Evolutionary conservation across 2,797 vertebrate genomes (phyloP).

Genomic region (Sebastolobus alascanus): DNA sequence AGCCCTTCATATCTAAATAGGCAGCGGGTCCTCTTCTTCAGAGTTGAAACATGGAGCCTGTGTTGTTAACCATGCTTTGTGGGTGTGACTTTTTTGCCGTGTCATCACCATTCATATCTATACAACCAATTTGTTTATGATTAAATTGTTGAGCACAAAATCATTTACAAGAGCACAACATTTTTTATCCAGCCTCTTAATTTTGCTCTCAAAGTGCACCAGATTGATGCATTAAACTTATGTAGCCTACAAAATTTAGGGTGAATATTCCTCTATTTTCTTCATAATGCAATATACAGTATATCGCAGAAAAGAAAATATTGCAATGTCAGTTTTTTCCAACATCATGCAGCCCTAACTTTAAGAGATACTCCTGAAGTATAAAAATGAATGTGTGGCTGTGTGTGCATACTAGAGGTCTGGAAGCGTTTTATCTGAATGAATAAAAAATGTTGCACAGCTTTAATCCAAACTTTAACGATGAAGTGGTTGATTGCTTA

Average conservation of each 20-base stretch:
- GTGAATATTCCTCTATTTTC: too few relatives aligned
- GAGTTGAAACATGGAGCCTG: too few relatives aligned
- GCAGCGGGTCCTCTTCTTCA: neutral
- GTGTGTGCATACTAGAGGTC: neutral
- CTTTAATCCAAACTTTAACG: neutral
- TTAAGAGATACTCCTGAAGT: neutral
- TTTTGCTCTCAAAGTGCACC: too few relatives aligned
- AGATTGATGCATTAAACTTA: too few relatives aligned
- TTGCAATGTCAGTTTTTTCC: neutral
- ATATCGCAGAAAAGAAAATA: neutral
- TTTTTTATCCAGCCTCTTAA: too few relatives aligned
- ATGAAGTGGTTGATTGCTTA: neutral
- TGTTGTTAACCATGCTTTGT: neutral
- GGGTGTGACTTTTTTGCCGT: neutral
- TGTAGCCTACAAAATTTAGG: too few relatives aligned
- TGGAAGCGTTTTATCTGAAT: neutral
- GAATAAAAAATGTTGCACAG: neutral
- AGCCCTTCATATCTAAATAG: neutral
- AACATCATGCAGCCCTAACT: neutral
- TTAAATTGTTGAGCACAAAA: too few relatives aligned
- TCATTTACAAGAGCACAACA: too few relatives aligned
- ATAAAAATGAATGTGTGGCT: neutral
- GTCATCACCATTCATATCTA: too few relatives aligned
- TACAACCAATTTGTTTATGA: too few relatives aligned
- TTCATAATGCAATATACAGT: too few relatives aligned